Evolutionary conservation across 2,113 vertebrate genomes (phyloP), one percentile per base, ranked within the genome.

Genomic region (Tyto alba): DNA sequence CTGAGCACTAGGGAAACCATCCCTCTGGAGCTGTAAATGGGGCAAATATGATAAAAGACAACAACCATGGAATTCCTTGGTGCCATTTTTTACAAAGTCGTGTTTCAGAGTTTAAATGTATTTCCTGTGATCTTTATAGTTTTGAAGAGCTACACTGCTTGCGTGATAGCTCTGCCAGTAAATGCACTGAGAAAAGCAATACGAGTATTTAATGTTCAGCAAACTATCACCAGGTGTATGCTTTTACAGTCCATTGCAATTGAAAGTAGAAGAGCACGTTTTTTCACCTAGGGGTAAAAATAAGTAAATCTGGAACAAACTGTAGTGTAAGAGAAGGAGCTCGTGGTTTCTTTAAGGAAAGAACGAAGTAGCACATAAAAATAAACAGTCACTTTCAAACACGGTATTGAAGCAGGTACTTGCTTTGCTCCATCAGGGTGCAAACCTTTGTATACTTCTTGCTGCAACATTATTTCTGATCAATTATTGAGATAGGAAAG

Each of bases 401-500:
- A 12, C 2, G 23, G 22, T 50, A 19, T 45, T 86, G 89, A 62
- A 71, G 36, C 34, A 72, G 73, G 12, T 41, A n/a, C 36, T 52
- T 16, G 23, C 71, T 89, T 88, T 43, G 26, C 75, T 90, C 83
- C 56, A 52, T 81, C 57, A 76, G 75, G 57, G 53, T 48, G 29
- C n/a, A 92, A 53, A n/a, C 40, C 68, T 80, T 83, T 18, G 41
- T 84, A 27, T 62, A 29, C 40, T 88, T 93, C 50, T 38, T n/a
- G 66, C 73, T 84, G 52, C 36, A 89, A 68, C 69, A 62, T 92
- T 86, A 90, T 92, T 95, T 96, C 76, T 89, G 79, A 82, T 97
- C 55, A 94, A 96, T 97, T 92, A 95, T 96, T 97, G 90, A 96
- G 75, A 25, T 27, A 34, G 63, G 48, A 80, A 91, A 59, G 82